Evolutionary conservation across 2,888 invertebrate species (phyloP).

Genomic region (Lithophane semibrunnea): DNA sequence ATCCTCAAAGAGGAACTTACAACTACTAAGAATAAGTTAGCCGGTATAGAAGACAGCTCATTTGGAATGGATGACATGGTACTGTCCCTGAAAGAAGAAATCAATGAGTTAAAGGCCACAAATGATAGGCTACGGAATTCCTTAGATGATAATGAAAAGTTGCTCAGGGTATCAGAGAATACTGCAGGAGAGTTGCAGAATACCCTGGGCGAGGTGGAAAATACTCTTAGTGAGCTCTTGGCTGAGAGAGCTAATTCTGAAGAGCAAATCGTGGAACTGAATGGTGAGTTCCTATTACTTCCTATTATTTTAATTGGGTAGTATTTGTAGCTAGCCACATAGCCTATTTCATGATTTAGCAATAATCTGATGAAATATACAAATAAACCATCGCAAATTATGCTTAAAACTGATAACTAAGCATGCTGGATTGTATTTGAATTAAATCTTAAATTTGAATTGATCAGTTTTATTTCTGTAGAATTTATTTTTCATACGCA

Average conservation of each 20-base stretch:
- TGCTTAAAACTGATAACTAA: not conserved
- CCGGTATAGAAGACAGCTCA: constrained; percentile 93
- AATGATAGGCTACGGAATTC: constrained; percentile 92
- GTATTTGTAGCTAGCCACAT: not conserved
- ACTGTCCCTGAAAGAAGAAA: constrained; percentile 91
- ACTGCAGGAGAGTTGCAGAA: constrained; percentile 95
- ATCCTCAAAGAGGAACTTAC: constrained; percentile 92
- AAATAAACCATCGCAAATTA: not conserved
- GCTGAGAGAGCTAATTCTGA: constrained; percentile 85
- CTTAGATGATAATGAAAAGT: constrained; percentile 92
- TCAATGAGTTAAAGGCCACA: constrained; percentile 89
- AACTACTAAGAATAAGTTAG: constrained; percentile 90
- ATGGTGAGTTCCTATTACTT: constrained; percentile 75
- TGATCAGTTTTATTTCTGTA: not conserved
- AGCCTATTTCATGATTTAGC: not conserved
- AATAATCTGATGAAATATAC: not conserved
- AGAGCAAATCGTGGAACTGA: constrained; percentile 88
- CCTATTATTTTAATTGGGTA: not conserved
- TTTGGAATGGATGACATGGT: constrained; percentile 94
- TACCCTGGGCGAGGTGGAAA: constrained; percentile 93
- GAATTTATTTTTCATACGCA: not conserved
- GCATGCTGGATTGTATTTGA: not conserved
- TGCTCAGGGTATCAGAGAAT: constrained; percentile 92
- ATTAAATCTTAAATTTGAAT: not conserved
- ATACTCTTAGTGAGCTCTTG: constrained; percentile 92